A percentile compares a stretch with the other conserved stretches of the same genome.
Conservation (phyloP, 2,888 invertebrate species). For the Perithous albicinctus region DNA sequence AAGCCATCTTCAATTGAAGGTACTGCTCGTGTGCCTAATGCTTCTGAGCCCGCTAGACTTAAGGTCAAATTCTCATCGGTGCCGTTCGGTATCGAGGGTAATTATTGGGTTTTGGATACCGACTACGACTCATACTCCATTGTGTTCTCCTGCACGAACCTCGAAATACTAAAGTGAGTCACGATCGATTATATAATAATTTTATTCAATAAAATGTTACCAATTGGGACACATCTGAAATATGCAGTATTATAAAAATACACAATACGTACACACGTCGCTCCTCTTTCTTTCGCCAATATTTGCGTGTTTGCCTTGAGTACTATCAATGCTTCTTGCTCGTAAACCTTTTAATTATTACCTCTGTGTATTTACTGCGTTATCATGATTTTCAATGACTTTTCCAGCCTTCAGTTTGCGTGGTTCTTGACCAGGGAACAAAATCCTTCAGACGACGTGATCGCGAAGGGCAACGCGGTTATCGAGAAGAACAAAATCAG, state of each 20-base stretch:
- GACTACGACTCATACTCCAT: conserved; percentile 88
- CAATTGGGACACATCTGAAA: neutral
- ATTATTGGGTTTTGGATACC: conserved; percentile 88
- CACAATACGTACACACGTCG: neutral
- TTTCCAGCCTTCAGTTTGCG: conserved; percentile 82
- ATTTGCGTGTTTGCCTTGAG: neutral
- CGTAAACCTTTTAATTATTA: neutral
- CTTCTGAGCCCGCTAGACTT: conserved; percentile 87
- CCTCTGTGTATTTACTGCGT: neutral
- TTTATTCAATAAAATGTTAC: conserved; percentile 20
- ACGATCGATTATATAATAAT: conserved; percentile 3
- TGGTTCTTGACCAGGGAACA: conserved; percentile 89
- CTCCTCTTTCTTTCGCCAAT: neutral
- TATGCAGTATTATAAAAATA: neutral
- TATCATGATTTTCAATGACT: neutral
- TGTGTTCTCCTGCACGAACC: conserved; percentile 87
- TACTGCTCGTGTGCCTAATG: conserved; percentile 85
- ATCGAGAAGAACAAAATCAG: conserved; percentile 87
- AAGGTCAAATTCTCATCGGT: conserved; percentile 88
- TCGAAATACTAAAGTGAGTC: conserved; percentile 85
- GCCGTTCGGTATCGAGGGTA: conserved; percentile 86
- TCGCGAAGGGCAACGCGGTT: conserved; percentile 86
- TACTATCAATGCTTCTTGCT: neutral
- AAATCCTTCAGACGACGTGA: conserved; percentile 86
- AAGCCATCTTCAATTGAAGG: conserved; percentile 87